Conservation (phyloP, 2,113 vertebrate genomes). For the Eurypyga helias region DNA sequence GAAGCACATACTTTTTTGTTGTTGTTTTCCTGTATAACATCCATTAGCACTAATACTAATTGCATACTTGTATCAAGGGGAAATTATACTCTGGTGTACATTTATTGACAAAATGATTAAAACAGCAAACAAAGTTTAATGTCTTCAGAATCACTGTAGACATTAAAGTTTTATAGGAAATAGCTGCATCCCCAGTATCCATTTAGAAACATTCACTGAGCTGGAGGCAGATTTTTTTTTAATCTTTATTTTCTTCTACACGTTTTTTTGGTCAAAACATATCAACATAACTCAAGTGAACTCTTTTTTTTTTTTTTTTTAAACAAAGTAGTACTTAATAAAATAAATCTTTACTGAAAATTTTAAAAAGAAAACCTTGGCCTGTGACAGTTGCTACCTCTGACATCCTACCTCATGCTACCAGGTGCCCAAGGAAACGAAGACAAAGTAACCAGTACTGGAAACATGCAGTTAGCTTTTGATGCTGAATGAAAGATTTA, state of each 20-base stretch:
- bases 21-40: background rate
- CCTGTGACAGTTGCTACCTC: background rate
- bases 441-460: background rate
- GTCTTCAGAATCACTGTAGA: background rate
- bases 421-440: background rate
- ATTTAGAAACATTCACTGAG: background rate
- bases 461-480: background rate
- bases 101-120: slow-evolving; percentile 27
- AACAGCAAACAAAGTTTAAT: slow-evolving; percentile 18
- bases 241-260: background rate
- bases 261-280: background rate
- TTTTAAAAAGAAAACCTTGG: background rate
- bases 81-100: background rate
- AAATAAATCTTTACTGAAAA: background rate
- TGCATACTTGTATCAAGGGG: background rate
- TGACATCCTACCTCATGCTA: background rate
- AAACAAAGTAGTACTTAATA: no score
- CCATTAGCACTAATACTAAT: background rate
- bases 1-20: background rate
- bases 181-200: background rate
- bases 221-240: background rate
- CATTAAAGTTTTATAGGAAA: background rate
- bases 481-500: background rate
- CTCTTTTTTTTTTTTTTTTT: background rate
- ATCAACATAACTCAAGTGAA: background rate